These are phyloP conservation scores for Thelaira solivaga DNA, from an alignment of 2,888 invertebrate species.

Conservation along the genomic window DNA sequence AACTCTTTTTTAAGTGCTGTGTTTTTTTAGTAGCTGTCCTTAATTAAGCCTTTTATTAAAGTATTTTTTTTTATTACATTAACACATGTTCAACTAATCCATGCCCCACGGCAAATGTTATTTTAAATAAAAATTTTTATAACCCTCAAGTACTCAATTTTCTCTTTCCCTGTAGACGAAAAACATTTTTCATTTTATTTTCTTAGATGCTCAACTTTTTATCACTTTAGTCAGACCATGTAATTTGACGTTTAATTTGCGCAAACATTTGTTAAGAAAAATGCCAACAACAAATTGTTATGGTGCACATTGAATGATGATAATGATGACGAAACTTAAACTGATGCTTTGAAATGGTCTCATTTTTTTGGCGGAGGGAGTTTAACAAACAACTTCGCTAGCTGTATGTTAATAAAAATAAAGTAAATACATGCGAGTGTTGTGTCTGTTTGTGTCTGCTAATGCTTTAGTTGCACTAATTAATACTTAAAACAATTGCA, in stretches of 20 bases:
- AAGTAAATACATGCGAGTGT: too few species aligned
- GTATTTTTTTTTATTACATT: not conserved
- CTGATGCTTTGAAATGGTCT: not conserved
- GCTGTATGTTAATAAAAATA: constrained; percentile 25
- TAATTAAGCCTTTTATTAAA: not conserved
- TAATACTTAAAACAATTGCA: constrained; percentile 69
- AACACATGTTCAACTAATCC: constrained; percentile 7
- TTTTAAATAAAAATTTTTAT: not conserved
- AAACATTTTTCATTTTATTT: constrained; percentile 47
- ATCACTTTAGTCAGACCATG: constrained; percentile 76
- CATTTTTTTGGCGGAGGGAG: constrained; percentile 47
- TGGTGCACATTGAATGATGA: constrained; percentile 9
- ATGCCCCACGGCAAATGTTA: not conserved
- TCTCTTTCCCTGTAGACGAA: constrained; percentile 18
- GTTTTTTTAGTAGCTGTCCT: not conserved
- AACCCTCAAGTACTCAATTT: not conserved
- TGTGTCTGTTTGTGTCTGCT: constrained; percentile 6
- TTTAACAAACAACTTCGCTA: constrained; percentile 16
- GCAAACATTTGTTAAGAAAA: constrained; percentile 42
- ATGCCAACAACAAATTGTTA: constrained; percentile 2
- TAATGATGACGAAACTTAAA: not conserved
- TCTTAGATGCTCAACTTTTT: constrained; percentile 68
- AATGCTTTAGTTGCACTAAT: constrained; percentile 63
- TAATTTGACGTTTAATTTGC: constrained; percentile 76
- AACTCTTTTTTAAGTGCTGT: not conserved